A percentile compares a stretch with the other conserved stretches of the same genome.
phyloP scores from a whole-genome alignment of 1,140 invertebrate species.

The Cherax quadricarinatus region DNA sequence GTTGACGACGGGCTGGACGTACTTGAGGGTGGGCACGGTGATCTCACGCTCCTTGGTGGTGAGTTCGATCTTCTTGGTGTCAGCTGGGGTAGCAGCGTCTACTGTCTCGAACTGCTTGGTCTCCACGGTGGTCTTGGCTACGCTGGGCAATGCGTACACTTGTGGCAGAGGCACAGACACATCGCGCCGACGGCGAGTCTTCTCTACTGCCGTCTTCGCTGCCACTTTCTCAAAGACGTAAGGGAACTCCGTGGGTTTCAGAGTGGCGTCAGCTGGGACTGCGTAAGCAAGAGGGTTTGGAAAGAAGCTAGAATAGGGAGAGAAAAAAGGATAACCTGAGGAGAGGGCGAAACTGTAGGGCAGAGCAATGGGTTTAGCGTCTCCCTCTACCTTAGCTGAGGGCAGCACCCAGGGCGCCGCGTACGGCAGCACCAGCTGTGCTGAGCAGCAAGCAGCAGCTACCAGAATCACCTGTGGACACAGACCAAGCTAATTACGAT shows the following conservation, averaged over 20 bases:
- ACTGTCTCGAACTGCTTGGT: slow-evolving; percentile 44
- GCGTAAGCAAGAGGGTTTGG: neutral
- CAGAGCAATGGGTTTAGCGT: slow-evolving; percentile 1
- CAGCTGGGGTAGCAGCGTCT: slow-evolving; percentile 39
- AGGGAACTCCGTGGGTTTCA: slow-evolving; percentile 44
- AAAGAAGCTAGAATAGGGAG: neutral
- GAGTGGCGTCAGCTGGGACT: neutral
- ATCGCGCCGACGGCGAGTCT: slow-evolving; percentile 20
- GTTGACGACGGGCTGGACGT: slow-evolving; percentile 47
- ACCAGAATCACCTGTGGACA: slow-evolving; percentile 44
- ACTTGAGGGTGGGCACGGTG: slow-evolving; percentile 36
- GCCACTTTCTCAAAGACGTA: neutral
- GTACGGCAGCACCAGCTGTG: slow-evolving; percentile 41
- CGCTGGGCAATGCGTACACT: slow-evolving; percentile 21
- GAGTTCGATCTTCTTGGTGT: slow-evolving; percentile 51
- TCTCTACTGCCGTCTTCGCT: neutral
- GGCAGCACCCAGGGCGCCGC: slow-evolving; percentile 16
- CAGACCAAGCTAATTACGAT: too few relatives aligned
- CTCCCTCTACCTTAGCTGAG: neutral
- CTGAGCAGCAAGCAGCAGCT: slow-evolving; percentile 20
- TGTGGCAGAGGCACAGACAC: slow-evolving; percentile 43
- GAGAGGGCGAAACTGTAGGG: neutral
- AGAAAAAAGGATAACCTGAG: neutral
- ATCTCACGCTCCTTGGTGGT: slow-evolving; percentile 52
- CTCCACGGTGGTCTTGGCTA: slow-evolving; percentile 25